Evolutionary conservation across 2,113 vertebrate species (phyloP), one percentile per base, ranked within the genome.

Genomic region (Rhadina sibilatrix): DNA sequence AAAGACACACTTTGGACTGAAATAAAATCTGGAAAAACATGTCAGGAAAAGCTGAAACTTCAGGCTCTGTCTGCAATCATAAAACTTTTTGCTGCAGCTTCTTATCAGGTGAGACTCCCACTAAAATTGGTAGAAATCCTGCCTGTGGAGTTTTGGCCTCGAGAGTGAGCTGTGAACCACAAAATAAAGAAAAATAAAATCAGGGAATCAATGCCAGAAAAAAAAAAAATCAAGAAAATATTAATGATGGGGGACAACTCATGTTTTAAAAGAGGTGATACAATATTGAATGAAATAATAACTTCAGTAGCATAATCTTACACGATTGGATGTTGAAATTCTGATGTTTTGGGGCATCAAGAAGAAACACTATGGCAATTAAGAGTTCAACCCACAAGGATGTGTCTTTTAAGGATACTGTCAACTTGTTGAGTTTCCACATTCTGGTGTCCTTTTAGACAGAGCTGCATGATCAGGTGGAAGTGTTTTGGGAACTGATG

Each of bases 101-200:
- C 81, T 93, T 50, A 80, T 69, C 89, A 85, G 78, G 69, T 90
- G 53, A 95, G 63, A 83, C 56, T 91, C 81, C 56, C 82, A 15
- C 31, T 61, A 23, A 91, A 91, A 82, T 31, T 37, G 46, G 33
- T 71, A 60, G 28, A 64, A 75, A 93, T 56, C 13, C 42, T 94
- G 57, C 46, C 59, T 79, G n/a, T 52, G 74, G 65, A 87, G 57
- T 72, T 76, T 85, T 82, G 75, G 66, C 11, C 42, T 90, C 77
- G 37, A 53, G n/a, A 84, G 14, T 42, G 52, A 91, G 35, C 52
- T 81, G 53, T 28, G 57, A 85, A 88, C 15, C 3, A 47, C 52
- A 74, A 37, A 21, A 46, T 4, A 1, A 11, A 9, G 42, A 16
- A 46, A 75, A 64, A 64, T 71, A 56, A 30, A 15, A 61, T 14